Evolutionary conservation across 2,888 invertebrate species (phyloP).

Genomic region (Willowsia nigromaculata): DNA sequence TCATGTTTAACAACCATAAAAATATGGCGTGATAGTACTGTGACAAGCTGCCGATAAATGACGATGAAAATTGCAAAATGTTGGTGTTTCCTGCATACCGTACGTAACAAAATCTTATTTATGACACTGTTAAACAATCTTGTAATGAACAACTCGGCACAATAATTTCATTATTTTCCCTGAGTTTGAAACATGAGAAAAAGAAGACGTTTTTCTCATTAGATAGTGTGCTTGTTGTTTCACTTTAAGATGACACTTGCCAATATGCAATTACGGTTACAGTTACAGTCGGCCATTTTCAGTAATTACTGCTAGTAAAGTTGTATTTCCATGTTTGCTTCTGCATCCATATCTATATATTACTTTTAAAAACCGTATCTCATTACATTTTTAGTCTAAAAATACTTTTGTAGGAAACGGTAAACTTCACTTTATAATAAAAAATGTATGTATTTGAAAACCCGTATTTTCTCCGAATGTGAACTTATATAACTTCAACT

Average conservation of each 20-base stretch:
- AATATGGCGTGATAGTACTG: background rate
- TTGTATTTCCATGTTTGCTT: background rate
- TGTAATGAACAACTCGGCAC: slow-evolving; percentile 64
- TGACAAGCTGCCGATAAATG: background rate
- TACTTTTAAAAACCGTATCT: background rate
- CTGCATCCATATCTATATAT: background rate
- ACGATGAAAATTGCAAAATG: no score
- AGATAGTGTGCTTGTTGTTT: background rate
- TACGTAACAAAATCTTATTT: background rate
- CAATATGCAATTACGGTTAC: background rate
- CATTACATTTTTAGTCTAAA: background rate
- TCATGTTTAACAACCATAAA: no score
- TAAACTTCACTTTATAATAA: background rate
- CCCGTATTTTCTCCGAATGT: slow-evolving; percentile 33
- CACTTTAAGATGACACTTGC: slow-evolving; percentile 23
- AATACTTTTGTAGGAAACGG: slow-evolving; percentile 8
- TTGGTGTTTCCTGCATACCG: background rate
- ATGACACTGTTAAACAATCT: slow-evolving; percentile 2
- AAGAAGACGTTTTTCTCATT: background rate
- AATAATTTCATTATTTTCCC: slow-evolving; percentile 65
- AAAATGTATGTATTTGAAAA: background rate
- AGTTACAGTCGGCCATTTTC: background rate
- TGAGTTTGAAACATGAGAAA: slow-evolving; percentile 64
- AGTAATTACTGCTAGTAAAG: background rate
- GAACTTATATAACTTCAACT: background rate